Evolutionary conservation across 2,888 invertebrate genomes (phyloP), one percentile per base, ranked within the genome.

Genomic region (Epinotia demarniana): DNA sequence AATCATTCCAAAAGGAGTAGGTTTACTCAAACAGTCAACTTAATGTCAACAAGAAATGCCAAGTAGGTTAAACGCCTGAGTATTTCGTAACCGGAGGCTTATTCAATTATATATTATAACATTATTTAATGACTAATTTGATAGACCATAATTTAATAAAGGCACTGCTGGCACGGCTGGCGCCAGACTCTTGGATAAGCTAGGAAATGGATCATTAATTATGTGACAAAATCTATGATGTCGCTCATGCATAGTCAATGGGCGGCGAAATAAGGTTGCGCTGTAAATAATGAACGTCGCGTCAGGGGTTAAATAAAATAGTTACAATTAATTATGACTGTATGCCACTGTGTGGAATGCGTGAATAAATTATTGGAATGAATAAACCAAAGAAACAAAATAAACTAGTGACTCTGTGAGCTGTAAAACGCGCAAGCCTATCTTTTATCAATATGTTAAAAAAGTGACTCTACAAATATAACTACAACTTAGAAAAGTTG

Each of bases 231-330:
- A 74, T 69, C n/a, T 62, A 66, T 63, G 75, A 63, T 62, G 64
- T 68, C 70, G 61, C 77, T 81, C 77, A 83, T 83, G 81, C 82
- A 85, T 85, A 83, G 82, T 79, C 80, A 81, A 79, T 78, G 73
- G 72, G 71, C 78, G 78, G 77, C 72, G 78, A 78, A 79, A 79
- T 78, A 76, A 78, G 77, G 72, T 78, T 78, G 75, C 49, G 73
- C 79, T 79, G 62, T 71, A 71, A 75, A 67, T 66, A 67, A 75
- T 67, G 62, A 66, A 43, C 23, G 55, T 46, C 62, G 49, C 49
- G 57, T 33, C 67, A 67, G 46, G 57, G 75, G 67, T 75, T 57
- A 75, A 75, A 60, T 71, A 19, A 27, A 70, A 43, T 53, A 60
- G 55, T 39, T 43, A 39, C 39, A 43, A 66, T 53, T 58, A 64